Evolutionary conservation across 2,888 invertebrate species (phyloP).

Genomic region (Euproctis similis): DNA sequence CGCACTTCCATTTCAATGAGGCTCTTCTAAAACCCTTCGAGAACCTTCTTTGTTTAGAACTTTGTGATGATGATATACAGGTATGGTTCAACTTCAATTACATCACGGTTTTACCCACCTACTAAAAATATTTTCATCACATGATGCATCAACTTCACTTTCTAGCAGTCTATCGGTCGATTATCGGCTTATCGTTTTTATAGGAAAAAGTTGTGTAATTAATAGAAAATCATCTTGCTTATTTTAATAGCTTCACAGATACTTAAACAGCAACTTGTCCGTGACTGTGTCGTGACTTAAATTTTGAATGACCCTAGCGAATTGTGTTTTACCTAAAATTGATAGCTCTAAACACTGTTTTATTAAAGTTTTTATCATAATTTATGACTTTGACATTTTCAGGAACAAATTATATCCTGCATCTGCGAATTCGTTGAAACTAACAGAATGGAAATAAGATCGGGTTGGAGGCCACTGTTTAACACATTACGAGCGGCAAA

Average conservation of each 20-base stretch:
- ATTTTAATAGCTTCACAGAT: too few relatives aligned
- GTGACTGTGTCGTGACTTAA: too few relatives aligned
- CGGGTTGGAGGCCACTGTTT: slow-evolving; percentile 97
- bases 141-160: too few relatives aligned
- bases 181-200: too few relatives aligned
- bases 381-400: slow-evolving; percentile 23
- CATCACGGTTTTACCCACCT: background rate
- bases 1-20: slow-evolving; percentile 97
- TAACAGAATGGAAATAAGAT: slow-evolving; percentile 93
- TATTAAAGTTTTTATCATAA: background rate
- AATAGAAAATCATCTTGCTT: too few relatives aligned
- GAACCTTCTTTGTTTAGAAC: slow-evolving; percentile 92
- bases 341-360: too few relatives aligned
- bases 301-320: too few relatives aligned
- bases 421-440: slow-evolving; percentile 97
- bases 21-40: slow-evolving; percentile 96
- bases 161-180: too few relatives aligned
- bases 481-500: slow-evolving; percentile 93
- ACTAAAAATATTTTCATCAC: too few relatives aligned
- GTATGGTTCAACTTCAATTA: slow-evolving; percentile 42
- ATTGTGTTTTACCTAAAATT: too few relatives aligned
- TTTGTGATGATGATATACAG: slow-evolving; percentile 95
- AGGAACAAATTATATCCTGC: slow-evolving; percentile 94
- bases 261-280: too few relatives aligned
- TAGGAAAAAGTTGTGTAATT: too few relatives aligned